These are phyloP conservation scores for Syngnathus acus DNA, from an alignment of 2,797 vertebrate genomes.

Conservation along the genomic window DNA sequence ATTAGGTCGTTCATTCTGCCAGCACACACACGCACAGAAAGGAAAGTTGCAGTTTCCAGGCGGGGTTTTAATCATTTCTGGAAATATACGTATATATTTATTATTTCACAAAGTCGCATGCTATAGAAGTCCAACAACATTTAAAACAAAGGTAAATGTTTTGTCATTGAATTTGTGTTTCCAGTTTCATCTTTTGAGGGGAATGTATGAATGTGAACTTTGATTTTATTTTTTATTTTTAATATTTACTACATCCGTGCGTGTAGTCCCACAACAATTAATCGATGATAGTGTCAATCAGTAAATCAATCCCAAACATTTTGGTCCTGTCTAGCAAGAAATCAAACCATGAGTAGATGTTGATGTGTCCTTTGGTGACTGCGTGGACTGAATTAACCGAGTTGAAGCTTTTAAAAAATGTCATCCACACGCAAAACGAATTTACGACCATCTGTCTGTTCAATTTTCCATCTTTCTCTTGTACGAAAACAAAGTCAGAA, in stretches of 20 bases:
- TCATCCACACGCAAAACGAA: neutral
- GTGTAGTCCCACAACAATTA: no score
- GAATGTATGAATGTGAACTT: no score
- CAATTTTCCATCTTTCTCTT: slow-evolving; percentile 27
- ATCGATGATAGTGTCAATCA: no score
- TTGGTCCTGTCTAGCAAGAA: no score
- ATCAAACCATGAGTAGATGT: neutral
- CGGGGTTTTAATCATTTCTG: neutral
- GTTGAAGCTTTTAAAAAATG: neutral
- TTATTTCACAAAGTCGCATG: neutral
- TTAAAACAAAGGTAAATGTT: neutral
- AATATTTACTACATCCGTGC: no score
- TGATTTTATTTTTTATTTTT: no score
- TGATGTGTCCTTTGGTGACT: neutral
- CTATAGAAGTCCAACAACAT: neutral
- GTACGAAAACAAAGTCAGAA: slow-evolving; percentile 25
- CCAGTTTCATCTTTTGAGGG: neutral
- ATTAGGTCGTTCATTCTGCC: neutral
- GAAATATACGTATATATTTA: neutral
- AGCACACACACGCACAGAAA: neutral
- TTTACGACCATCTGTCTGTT: slow-evolving; percentile 34
- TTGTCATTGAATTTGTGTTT: neutral
- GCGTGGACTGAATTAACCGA: neutral
- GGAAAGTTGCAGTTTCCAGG: neutral
- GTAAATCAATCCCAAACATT: no score